A percentile compares a stretch with the other conserved stretches of the same genome.
Conservation (phyloP, 2,113 vertebrate genomes). For the Zosterops japonicus region DNA sequence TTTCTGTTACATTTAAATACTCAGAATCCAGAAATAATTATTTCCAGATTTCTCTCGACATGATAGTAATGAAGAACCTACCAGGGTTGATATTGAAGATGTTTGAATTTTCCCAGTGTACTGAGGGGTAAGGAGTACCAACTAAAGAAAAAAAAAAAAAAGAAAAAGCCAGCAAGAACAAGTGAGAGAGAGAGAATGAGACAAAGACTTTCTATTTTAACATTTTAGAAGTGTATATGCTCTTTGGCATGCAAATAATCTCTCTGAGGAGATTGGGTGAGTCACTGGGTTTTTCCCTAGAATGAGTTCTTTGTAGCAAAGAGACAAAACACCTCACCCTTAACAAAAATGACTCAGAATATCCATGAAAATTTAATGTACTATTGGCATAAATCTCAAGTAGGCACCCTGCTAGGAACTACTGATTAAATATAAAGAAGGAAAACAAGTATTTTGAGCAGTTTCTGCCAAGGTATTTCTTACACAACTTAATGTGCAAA, state of each 20-base stretch:
- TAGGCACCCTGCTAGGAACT: neutral
- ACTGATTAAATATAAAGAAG: neutral
- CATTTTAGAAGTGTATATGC: neutral
- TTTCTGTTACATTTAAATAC: neutral
- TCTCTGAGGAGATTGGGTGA: constrained; percentile 17
- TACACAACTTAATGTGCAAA: constrained; percentile 49
- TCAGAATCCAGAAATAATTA: constrained; percentile 22
- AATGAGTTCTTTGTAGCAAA: constrained; percentile 29
- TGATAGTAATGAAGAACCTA: neutral
- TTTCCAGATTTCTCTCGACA: neutral
- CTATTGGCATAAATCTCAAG: constrained; percentile 35
- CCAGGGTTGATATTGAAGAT: neutral
- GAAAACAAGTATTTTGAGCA: constrained; percentile 36
- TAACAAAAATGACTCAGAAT: constrained; percentile 9
- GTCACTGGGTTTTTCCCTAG: neutral
- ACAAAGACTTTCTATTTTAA: neutral
- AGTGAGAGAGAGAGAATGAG: neutral
- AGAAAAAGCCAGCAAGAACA: neutral
- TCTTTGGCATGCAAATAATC: constrained; percentile 24
- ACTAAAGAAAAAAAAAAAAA: neutral
- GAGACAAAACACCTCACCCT: constrained; percentile 3
- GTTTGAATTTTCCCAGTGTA: neutral
- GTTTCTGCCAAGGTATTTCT: constrained; percentile 2
- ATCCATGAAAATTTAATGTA: neutral
- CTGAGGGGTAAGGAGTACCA: neutral